Evolutionary conservation across 2,113 vertebrate genomes (phyloP).

Genomic region (Hirundichthys speculiger): DNA sequence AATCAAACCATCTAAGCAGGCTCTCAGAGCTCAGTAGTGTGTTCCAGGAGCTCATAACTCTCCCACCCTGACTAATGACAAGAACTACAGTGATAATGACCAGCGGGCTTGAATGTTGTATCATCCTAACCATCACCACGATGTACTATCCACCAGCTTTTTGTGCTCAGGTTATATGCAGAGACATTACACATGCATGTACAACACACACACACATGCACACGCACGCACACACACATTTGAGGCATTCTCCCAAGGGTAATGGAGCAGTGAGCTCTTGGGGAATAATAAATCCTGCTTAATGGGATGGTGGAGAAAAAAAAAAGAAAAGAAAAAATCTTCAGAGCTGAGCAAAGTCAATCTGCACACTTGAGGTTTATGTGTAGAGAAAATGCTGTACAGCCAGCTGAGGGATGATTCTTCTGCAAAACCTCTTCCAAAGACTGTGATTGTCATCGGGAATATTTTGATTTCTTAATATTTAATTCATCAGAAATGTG

Average conservation of each 20-base stretch:
- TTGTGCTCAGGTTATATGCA: conserved; percentile 31
- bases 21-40: conserved; percentile 50
- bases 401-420: conserved; percentile 15
- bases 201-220: conserved; percentile 20
- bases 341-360: conserved; percentile 64
- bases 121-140: conserved; percentile 47
- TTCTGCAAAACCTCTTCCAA: conserved; percentile 32
- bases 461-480: conserved; percentile 33
- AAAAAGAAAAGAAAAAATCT: conserved; percentile 36
- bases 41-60: conserved; percentile 55
- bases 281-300: conserved; percentile 76
- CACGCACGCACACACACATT: conserved; percentile 20
- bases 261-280: conserved; percentile 72
- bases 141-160: conserved; percentile 38
- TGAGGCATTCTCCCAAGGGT: conserved; percentile 66
- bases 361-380: conserved; percentile 60
- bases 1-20: conserved; percentile 75
- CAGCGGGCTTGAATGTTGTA: conserved; percentile 43
- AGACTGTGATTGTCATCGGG: conserved; percentile 12
- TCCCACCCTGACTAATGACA: conserved; percentile 67
- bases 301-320: conserved; percentile 72
- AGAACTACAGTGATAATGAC: conserved; percentile 66
- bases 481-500: conserved; percentile 22
- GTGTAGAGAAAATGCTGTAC: conserved; percentile 41
- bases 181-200: conserved; percentile 18